Base-by-base conservation (phyloP, 2,797 vertebrate genomes). In the Eospalax fontanierii region DNA sequence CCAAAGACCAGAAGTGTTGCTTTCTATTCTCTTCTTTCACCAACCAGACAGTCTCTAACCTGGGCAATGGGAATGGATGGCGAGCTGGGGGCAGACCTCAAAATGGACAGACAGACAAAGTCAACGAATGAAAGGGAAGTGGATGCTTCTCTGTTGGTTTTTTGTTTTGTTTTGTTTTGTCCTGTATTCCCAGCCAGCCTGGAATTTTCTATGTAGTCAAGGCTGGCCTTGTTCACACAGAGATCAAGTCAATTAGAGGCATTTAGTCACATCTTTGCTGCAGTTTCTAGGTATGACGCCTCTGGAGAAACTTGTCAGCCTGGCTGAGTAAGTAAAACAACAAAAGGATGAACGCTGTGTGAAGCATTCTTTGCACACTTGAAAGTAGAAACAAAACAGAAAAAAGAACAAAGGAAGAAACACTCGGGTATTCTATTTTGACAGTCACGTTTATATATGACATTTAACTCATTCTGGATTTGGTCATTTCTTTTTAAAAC, bases 101-200 rank as follows among this genome's bases (percentile, higher is more conserved):
- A 95, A 38, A 83, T 46, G 26, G 88, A 57, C 94, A 87, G 89
- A 28, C 40, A 87, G 21, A 96, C 96, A 83, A 61, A 83, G 74
- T 43, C 65, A 95, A 91, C 75, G n/a, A 92, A 87, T 80, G 35
- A 94, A 95, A 97, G 68, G 87, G 46, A 91, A 83, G 6, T 14
- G 30, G 79, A 21, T 78, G 85, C 1, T 78, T 71, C 73, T 7
- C 14, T 54, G 50, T 54, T 54, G 14, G 50, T 14, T 54, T 54
- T 54, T 54, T 54, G 50, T 54, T 54, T 9, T 54, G 7, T 54
- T 54, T 54, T 54, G 12, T 9, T 54, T 54, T 54, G 50, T 54
- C 50, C 50, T 54, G 50, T 54, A 14, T 54, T 11, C 50, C 8
- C 50, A 54, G 50, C 50, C 14, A 12, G 8, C 50, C 50, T 54